These are phyloP conservation scores for Microtus pennsylvanicus DNA, from an alignment of 2,113 vertebrate species.

Conservation along the genomic window DNA sequence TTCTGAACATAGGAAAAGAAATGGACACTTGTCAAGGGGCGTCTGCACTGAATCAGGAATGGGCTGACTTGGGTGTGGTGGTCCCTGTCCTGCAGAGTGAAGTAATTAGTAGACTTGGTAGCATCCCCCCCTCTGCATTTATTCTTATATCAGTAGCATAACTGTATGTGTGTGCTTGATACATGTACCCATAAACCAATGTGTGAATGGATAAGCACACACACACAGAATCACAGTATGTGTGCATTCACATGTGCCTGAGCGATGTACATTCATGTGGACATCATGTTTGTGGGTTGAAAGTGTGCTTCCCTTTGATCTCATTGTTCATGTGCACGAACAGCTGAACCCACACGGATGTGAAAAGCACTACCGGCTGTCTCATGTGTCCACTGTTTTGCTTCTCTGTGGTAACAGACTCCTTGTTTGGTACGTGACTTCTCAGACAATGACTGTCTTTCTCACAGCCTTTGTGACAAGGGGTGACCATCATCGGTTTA, in stretches of 20 bases:
- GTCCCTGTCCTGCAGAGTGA: neutral
- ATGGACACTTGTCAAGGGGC: neutral
- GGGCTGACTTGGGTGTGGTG: neutral
- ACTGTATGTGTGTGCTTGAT: neutral
- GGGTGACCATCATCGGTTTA: neutral
- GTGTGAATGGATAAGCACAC: neutral
- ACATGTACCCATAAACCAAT: neutral
- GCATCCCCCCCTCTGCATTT: neutral
- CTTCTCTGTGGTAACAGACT: neutral
- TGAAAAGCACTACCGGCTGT: neutral
- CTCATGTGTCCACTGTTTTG: neutral
- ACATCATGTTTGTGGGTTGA: neutral
- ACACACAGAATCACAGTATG: no score
- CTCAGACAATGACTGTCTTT: neutral
- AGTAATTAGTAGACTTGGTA: neutral
- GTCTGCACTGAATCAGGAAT: neutral
- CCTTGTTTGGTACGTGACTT: neutral
- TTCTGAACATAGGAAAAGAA: neutral
- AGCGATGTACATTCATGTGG: neutral
- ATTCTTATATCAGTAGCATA: neutral
- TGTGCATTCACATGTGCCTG: neutral
- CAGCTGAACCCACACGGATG: neutral
- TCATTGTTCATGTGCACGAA: neutral
- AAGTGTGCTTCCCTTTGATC: neutral
- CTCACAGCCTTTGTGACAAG: neutral